Evolutionary conservation across 1,140 invertebrate genomes (phyloP).

Genomic region (Drosophila ambigua): DNA sequence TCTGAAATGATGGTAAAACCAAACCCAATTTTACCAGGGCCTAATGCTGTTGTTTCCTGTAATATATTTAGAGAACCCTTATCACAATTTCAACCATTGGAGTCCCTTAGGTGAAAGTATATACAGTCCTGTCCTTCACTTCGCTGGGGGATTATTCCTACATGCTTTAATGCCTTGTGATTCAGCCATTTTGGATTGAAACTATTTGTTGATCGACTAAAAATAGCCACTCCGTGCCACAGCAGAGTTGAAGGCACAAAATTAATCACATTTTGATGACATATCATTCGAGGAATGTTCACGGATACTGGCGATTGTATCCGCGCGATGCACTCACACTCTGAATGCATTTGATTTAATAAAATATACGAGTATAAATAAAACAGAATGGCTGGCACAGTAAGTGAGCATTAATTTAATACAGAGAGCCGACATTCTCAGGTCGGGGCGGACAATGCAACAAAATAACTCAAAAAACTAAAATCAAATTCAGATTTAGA

Average conservation of each 20-base stretch:
- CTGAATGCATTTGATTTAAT: slow-evolving; percentile 33
- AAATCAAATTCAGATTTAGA: slow-evolving; percentile 48
- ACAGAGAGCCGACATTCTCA: slow-evolving; percentile 45
- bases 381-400: slow-evolving; percentile 62
- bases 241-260: slow-evolving; percentile 34
- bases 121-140: too few relatives aligned
- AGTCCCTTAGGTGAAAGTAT: too few relatives aligned
- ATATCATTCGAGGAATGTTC: slow-evolving; percentile 64
- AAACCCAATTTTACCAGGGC: too few relatives aligned
- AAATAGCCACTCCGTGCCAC: slow-evolving; percentile 17
- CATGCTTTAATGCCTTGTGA: too few relatives aligned
- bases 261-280: slow-evolving; percentile 68
- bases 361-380: slow-evolving; percentile 39
- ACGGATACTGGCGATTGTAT: slow-evolving; percentile 42
- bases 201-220: slow-evolving; percentile 30
- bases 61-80: too few relatives aligned
- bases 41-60: too few relatives aligned
- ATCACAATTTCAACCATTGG: too few relatives aligned
- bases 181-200: neutral
- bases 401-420: slow-evolving; percentile 73
- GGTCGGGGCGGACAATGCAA: slow-evolving; percentile 20
- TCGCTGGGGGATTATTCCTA: too few relatives aligned
- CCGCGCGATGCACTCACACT: slow-evolving; percentile 27
- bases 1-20: too few relatives aligned
- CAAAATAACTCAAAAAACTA: slow-evolving; percentile 45